Conservation (phyloP, 2,113 vertebrate genomes). For the Indicator indicator region DNA sequence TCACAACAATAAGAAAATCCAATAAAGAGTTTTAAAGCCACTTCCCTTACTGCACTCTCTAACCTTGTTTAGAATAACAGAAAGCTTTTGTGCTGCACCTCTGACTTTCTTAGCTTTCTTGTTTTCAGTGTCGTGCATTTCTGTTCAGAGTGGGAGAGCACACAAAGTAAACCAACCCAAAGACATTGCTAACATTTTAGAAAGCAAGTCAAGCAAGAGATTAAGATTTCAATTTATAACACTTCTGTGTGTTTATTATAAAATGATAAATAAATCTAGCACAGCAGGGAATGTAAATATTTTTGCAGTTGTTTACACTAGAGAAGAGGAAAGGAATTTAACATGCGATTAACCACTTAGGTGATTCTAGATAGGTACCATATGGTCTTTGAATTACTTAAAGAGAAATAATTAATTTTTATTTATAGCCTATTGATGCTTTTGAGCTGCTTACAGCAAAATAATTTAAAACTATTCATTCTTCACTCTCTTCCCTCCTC, state of each 20-base stretch:
- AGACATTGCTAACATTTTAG: conserved; percentile 53
- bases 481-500: neutral
- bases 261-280: conserved; percentile 81
- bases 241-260: conserved; percentile 81
- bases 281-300: conserved; percentile 81
- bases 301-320: conserved; percentile 78
- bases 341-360: conserved; percentile 82
- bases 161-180: conserved; percentile 66
- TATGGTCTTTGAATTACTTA: conserved; percentile 64
- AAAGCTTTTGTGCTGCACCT: neutral
- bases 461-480: neutral
- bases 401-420: conserved; percentile 44
- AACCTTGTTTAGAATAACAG: conserved; percentile 22
- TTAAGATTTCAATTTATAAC: conserved; percentile 80
- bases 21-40: conserved; percentile 25
- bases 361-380: conserved; percentile 77
- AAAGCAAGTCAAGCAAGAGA: conserved; percentile 75
- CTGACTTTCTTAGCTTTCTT: neutral
- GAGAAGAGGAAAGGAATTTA: conserved; percentile 83
- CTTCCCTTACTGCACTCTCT: conserved; percentile 13
- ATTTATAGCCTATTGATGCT: conserved; percentile 13
- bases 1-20: conserved; percentile 11
- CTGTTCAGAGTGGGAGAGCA: neutral
- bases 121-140: neutral
- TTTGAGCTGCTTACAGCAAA: conserved; percentile 3